Evolutionary conservation across 2,797 vertebrate species (phyloP), one percentile per base, ranked within the genome.

Genomic region (Petrocephalus schoutedeni): DNA sequence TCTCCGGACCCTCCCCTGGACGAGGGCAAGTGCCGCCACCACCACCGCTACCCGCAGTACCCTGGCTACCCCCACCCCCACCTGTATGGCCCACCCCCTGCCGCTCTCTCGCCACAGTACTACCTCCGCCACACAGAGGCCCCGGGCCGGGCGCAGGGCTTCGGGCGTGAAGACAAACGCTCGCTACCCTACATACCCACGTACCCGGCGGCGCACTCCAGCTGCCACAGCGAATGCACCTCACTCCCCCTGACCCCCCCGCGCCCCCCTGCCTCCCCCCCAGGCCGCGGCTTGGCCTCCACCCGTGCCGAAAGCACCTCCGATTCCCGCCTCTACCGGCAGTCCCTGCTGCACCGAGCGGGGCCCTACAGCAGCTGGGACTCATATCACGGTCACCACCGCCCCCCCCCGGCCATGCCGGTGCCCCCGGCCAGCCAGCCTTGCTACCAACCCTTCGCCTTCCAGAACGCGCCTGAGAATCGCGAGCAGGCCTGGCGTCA

Each of bases 391-490:
- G 94, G 97, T 87, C 97, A 95, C 0, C 96, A 95, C 88, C 95
- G 95, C 23, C 83, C 23, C 51, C 83, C 21, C 53, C 53, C 53
- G 3, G 51, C 51, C 8, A n/a, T 10, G 21, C 83, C 83, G 0
- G 19, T 19, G n/a, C 21, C 83, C 54, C 96, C 93, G 91, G 91
- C 95, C 5, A 93, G 94, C 0, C 92, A 96, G 89, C 95, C 93
- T 45, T 95, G 96, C 85, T 98, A 97, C 0, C 97, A 98, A 92
- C 95, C 94, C 41, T 95, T 97, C 0, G 92, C 96, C 92, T 98
- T 97, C 93, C 97, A 98, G 92, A 97, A 96, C 92, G 94, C 96
- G n/a, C 96, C 96, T 0, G 97, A 99, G 87, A 96, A 95, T 54
- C 96, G 94, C 1, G 97, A 97, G 90, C 95, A 97, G 0, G 92